Conservation (phyloP, 2,113 vertebrate genomes). For the Cathartes aura region DNA sequence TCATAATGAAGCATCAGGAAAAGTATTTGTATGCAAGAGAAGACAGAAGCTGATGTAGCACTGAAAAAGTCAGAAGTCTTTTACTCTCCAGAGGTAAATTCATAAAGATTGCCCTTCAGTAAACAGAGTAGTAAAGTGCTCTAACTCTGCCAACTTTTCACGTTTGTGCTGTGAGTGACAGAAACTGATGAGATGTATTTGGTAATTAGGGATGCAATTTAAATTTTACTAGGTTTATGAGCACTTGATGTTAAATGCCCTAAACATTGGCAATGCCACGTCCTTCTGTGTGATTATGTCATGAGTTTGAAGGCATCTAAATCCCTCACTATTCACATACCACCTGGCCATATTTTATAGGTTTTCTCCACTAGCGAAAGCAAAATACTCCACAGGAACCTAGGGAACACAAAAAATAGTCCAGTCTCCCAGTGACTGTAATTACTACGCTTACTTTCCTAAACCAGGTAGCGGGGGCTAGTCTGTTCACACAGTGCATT, state of each 20-base stretch:
- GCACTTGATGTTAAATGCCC: background rate
- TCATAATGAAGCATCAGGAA: background rate
- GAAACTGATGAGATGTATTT: background rate
- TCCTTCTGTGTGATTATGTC: background rate
- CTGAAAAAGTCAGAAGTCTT: background rate
- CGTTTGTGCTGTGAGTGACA: background rate
- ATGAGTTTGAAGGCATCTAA: background rate
- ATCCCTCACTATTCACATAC: background rate
- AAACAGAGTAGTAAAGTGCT: background rate
- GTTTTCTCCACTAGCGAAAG: background rate
- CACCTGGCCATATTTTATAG: background rate
- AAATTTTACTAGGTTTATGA: background rate
- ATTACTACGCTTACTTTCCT: background rate
- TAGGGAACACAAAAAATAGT: background rate
- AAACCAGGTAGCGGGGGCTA: background rate
- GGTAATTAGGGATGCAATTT: conserved; percentile 17
- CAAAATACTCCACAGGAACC: background rate
- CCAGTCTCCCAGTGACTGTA: background rate
- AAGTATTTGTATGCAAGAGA: background rate
- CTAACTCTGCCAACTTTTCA: background rate
- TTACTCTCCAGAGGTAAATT: background rate
- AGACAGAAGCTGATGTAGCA: background rate
- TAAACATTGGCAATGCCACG: background rate
- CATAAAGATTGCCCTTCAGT: background rate
- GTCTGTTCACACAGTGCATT: background rate